These are phyloP conservation scores for Oreohelix idahoensis DNA, from an alignment of 1,140 invertebrate genomes.

Conservation along the genomic window DNA sequence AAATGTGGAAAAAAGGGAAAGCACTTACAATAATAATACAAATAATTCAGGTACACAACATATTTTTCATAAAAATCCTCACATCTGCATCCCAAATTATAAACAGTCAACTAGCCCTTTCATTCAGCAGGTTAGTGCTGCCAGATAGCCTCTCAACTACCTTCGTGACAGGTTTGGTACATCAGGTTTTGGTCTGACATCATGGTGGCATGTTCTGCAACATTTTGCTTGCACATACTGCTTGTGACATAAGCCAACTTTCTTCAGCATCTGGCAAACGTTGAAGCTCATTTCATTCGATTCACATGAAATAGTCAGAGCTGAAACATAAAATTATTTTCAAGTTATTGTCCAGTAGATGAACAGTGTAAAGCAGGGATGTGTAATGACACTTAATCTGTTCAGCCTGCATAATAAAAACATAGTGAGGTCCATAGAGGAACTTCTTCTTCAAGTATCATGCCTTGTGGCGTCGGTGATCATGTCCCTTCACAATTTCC, in stretches of 20 bases:
- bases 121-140: not conserved
- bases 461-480: too few species aligned
- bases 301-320: conserved; percentile 51
- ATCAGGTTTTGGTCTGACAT: conserved; percentile 40
- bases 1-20: not conserved
- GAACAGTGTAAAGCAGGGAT: too few species aligned
- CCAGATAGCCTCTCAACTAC: not conserved
- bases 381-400: too few species aligned
- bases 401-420: too few species aligned
- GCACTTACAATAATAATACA: not conserved
- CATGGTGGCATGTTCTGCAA: conserved; percentile 59
- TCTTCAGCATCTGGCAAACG: conserved; percentile 59
- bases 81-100: not conserved
- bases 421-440: too few species aligned
- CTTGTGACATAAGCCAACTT: conserved; percentile 58
- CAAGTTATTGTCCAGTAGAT: too few species aligned
- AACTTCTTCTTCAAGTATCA: too few species aligned
- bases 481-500: too few species aligned
- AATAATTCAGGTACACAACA: not conserved
- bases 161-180: not conserved
- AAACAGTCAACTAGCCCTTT: not conserved
- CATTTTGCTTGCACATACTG: conserved; percentile 59
- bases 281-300: conserved; percentile 57
- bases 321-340: too few species aligned
- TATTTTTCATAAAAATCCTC: not conserved